Conservation (phyloP, 2,888 invertebrate genomes). For the Allolobophora icterica region DNA sequence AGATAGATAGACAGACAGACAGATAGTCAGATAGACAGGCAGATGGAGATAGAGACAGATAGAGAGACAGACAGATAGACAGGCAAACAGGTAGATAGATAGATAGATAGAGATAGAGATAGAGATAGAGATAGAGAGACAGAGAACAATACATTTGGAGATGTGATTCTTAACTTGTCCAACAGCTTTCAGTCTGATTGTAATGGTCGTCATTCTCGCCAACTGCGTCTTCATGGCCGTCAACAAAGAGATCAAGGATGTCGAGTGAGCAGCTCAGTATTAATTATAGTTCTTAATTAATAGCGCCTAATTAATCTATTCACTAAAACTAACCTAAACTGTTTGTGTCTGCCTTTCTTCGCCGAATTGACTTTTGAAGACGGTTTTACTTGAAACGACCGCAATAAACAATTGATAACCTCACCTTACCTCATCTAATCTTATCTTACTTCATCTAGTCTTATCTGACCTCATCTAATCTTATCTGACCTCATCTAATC, state of each 20-base stretch:
- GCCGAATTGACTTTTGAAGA: too few species aligned
- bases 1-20: background rate
- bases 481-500: too few species aligned
- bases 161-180: background rate
- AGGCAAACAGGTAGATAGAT: background rate
- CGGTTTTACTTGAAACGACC: background rate
- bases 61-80: background rate
- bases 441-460: too few species aligned
- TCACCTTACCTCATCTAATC: too few species aligned
- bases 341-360: background rate
- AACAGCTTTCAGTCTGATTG: slow-evolving; percentile 89
- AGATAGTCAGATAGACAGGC: background rate
- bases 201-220: slow-evolving; percentile 96
- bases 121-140: too few species aligned
- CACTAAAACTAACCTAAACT: background rate
- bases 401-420: background rate
- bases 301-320: background rate
- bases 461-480: too few species aligned
- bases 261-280: slow-evolving; percentile 26
- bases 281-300: too few species aligned
- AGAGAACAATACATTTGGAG: too few species aligned
- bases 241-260: slow-evolving; percentile 35
- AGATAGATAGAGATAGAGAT: background rate
- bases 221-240: slow-evolving; percentile 99
- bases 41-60: background rate